phyloP scores from a whole-genome alignment of 2,113 vertebrate genomes.

The Lasiurus borealis region DNA sequence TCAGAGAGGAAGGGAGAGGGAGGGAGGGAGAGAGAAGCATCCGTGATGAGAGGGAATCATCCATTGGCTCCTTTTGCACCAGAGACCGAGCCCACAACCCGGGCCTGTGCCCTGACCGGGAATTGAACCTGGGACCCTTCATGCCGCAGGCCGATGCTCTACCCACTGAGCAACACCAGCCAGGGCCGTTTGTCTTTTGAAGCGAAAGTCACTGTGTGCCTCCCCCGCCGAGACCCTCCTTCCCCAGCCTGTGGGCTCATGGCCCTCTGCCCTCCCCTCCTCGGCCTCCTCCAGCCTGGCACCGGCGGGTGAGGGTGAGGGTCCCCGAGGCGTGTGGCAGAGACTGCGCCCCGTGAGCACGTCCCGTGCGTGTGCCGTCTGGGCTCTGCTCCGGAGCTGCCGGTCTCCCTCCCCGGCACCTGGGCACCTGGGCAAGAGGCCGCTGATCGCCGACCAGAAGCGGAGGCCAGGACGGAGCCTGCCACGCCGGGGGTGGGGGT shows the following conservation, averaged over 20 bases:
- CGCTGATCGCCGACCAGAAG: neutral
- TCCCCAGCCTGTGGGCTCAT: no score
- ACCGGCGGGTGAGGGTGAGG: no score
- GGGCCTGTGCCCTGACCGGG: no score
- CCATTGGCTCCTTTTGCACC: no score
- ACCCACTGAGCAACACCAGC: no score
- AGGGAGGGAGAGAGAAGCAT: neutral
- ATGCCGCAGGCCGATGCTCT: no score
- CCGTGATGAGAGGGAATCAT: neutral
- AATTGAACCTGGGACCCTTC: no score
- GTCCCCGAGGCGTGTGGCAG: accelerated
- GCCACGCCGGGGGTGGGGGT: accelerated
- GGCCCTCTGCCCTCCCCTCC: neutral
- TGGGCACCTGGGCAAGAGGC: neutral
- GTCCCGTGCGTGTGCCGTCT: neutral
- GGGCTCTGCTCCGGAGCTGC: neutral
- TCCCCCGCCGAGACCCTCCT: neutral
- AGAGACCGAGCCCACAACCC: no score
- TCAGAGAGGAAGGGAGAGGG: neutral
- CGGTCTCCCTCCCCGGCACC: neutral
- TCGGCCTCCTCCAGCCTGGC: neutral
- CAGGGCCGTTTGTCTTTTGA: neutral
- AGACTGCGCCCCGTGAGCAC: neutral
- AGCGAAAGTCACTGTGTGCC: neutral
- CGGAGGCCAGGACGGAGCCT: no score